Evolutionary conservation across 2,888 invertebrate genomes (phyloP), one percentile per base, ranked within the genome.

Genomic region (Sepiola atlantica): DNA sequence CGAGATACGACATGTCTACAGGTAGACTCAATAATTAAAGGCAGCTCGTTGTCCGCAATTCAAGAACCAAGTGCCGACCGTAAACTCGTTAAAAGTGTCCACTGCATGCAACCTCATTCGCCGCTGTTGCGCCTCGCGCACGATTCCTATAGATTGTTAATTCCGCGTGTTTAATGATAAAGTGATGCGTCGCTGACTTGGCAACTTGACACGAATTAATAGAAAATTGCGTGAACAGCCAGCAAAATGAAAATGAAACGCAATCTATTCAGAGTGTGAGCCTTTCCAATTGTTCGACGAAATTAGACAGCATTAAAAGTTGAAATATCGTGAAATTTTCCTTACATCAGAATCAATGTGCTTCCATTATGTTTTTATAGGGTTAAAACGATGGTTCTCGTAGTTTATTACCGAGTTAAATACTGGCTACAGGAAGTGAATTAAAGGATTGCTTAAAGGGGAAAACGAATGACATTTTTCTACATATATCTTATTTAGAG

Each of bases 51-150:
- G 45, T n/a, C 77, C 32, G 16, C n/a, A 77, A n/a, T 32, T 32
- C 77, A 32, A 77, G n/a, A n/a, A 77, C 77, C 77, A 77, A 77
- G 32, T 77, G 77, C 77, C 77, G 77, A 77, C n/a, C 14, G n/a
- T 77, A 77, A 77, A 77, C 77, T 77, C 77, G 77, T 77, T 77
- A 77, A 77, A 77, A 77, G 77, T 77, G 32, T 77, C 32, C 77
- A 77, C n/a, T 77, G 77, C 77, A 77, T 77, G 77, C 77, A n/a
- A n/a, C 32, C n/a, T 16, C 32, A 32, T 32, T 77, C 77, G 1
- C n/a, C 14, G 77, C 14, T 77, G 77, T 32, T 77, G 77, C 77
- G n/a, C n/a, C 32, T 77, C 32, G 77, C 16, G n/a, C 77, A 77
- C 77, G 77, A 77, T 77, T 77, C n/a, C n/a, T 12, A 77, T 77